Evolutionary conservation across 2,113 vertebrate genomes (phyloP), one percentile per base, ranked within the genome.

Genomic region (Rostratula benghalensis): DNA sequence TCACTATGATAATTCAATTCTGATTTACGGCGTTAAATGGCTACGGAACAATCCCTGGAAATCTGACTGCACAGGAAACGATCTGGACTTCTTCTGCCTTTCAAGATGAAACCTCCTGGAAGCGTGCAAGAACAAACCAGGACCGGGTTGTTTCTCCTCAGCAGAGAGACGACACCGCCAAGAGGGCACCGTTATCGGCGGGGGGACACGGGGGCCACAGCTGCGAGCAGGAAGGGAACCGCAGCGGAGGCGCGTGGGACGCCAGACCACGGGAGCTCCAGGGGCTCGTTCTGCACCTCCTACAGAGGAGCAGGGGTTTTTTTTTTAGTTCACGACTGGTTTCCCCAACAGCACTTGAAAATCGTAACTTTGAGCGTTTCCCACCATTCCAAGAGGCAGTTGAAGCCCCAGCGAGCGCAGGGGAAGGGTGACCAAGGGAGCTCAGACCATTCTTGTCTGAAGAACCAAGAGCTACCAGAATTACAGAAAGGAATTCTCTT

Each of bases 1-100:
- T 80, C 57, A 1, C 45, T 15, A 10, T 23, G 92, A 91, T 89
- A 87, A 87, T 75, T 87, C 90, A 3, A 23, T 61, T 84, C 87
- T 79, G 92, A 93, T 84, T 93, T 74, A 90, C 4, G 69, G 93
- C 75, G 73, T 41, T 5, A 54, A 86, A 75, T 30, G 45, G 53
- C 63, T 33, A 3, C 1, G 59, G 83, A 87, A 92, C 90, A 93
- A 93, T 83, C 94, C 90, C 93, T 95, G 83, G 92, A 96, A 93
- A 94, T 57, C 85, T 73, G 93, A 86, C 13, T 17, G 82, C 5
- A 37, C 87, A 79, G 96, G 93, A 82, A 92, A 76, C 0, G 21
- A 53, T 39, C 83, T 13, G 78, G 87, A 53, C 51, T 68, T 79
- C 81, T 60, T 43, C 46, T 90, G 75, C 9, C 9, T 65, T 63